Percentiles rank a stretch among this genome's conserved stretches.
Evolutionary conservation across 23 tunicate species (phyloP).

Genomic region (Halocynthia aurantium): DNA sequence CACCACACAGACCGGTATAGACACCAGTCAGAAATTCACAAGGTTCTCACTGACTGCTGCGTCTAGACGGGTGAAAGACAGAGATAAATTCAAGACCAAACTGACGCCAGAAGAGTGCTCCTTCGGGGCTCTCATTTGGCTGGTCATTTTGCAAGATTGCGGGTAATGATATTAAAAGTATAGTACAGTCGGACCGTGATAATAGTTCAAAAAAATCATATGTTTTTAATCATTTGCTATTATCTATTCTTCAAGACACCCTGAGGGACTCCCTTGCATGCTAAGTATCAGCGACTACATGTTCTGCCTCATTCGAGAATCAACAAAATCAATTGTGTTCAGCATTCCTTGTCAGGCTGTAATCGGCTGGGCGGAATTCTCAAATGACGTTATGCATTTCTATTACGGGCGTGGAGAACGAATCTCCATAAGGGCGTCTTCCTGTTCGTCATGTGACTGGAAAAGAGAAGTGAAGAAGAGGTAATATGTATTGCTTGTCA

Average conservation of each 20-base stretch:
- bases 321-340: conserved; percentile 51
- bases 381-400: conserved; percentile 35
- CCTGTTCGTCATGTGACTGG: conserved; percentile 26
- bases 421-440: conserved; percentile 34
- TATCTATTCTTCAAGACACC: background rate
- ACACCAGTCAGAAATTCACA: conserved; percentile 32
- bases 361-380: conserved; percentile 68
- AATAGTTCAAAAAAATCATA: background rate
- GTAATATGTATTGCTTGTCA: background rate
- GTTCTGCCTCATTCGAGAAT: conserved; percentile 38
- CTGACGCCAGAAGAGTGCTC: conserved; percentile 48
- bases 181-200: background rate
- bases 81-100: conserved; percentile 45
- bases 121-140: conserved; percentile 73
- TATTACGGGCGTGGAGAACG: conserved; percentile 86
- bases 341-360: conserved; percentile 92
- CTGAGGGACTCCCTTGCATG: conserved; percentile 50
- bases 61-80: conserved; percentile 54
- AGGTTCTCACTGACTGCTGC: conserved; percentile 63
- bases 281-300: conserved; percentile 77
- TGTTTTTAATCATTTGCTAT: background rate
- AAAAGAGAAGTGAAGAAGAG: conserved; percentile 18
- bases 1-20: conserved; percentile 46
- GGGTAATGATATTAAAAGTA: conserved; percentile 28
- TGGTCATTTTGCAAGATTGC: conserved; percentile 61